These are phyloP conservation scores for Pheosia tremula DNA, from an alignment of 2,888 invertebrate genomes.

Conservation along the genomic window DNA sequence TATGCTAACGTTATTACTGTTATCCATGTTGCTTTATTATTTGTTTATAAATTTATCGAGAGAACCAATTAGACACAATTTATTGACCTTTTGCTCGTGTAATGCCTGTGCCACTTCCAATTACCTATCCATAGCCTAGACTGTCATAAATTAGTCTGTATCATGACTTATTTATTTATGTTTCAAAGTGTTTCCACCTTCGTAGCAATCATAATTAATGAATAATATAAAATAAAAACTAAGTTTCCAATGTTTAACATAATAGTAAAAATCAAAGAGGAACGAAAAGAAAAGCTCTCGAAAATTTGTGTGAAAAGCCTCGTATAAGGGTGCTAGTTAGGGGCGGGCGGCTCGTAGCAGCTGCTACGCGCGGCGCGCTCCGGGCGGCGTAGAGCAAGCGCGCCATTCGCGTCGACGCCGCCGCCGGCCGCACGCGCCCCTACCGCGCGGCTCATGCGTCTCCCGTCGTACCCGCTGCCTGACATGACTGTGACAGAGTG, in stretches of 20 bases:
- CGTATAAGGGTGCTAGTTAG: constrained; percentile 49
- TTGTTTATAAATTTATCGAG: too few relatives aligned
- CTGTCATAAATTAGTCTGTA: too few relatives aligned
- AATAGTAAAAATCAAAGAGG: background rate
- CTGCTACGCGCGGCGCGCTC: constrained; percentile 57
- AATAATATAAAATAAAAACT: background rate
- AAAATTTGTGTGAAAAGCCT: constrained; percentile 1
- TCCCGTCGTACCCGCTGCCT: constrained; percentile 54
- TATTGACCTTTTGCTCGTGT: too few relatives aligned
- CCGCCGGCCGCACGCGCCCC: constrained; percentile 79
- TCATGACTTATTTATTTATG: too few relatives aligned
- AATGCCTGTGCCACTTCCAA: too few relatives aligned
- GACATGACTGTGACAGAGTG: constrained; percentile 81
- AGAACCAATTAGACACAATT: too few relatives aligned
- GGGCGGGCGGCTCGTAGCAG: constrained; percentile 62
- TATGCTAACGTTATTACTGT: too few relatives aligned
- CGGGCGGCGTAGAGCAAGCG: constrained; percentile 71
- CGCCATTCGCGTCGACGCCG: constrained; percentile 81
- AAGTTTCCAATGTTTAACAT: background rate
- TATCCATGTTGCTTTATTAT: too few relatives aligned
- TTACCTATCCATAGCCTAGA: too few relatives aligned
- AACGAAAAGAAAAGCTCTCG: background rate
- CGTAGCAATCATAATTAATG: background rate
- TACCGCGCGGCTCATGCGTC: constrained; percentile 73
- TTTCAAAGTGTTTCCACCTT: background rate